A percentile compares a stretch with the other conserved stretches of the same genome.
phyloP scores from a whole-genome alignment of 2,888 invertebrate genomes.

The Sarcophaga variegata region DNA sequence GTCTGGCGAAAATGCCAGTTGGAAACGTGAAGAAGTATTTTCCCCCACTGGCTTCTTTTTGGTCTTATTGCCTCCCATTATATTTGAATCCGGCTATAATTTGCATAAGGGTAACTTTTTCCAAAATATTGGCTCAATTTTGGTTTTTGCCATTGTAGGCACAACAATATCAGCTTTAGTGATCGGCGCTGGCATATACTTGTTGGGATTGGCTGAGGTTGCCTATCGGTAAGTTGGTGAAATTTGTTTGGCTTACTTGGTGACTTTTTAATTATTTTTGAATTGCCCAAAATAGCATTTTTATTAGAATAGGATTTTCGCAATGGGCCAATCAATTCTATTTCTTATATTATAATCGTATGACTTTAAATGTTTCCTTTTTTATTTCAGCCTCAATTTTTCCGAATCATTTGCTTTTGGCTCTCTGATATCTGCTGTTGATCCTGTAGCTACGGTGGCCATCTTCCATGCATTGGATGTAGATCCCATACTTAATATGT shows the following conservation, averaged over 20 bases:
- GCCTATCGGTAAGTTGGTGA: slow-evolving; percentile 86
- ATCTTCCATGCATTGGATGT: slow-evolving; percentile 99
- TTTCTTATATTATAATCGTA: not conserved
- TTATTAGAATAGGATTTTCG: too few relatives aligned
- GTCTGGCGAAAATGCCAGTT: slow-evolving; percentile 93
- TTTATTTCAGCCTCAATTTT: slow-evolving; percentile 90
- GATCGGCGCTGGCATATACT: slow-evolving; percentile 97
- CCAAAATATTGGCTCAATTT: slow-evolving; percentile 99
- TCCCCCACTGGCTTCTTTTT: slow-evolving; percentile 99
- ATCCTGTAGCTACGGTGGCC: slow-evolving; percentile 99
- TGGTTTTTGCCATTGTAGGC: slow-evolving; percentile 98
- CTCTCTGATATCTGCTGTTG: slow-evolving; percentile 97
- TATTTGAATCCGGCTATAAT: slow-evolving; percentile 99
- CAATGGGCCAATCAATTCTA: not conserved
- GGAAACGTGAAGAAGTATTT: slow-evolving; percentile 98
- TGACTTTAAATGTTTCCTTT: not conserved
- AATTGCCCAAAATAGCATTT: too few relatives aligned
- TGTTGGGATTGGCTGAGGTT: slow-evolving; percentile 94
- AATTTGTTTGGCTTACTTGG: not conserved
- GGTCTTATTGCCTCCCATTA: slow-evolving; percentile 97
- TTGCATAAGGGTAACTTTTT: slow-evolving; percentile 98
- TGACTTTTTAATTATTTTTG: too few relatives aligned
- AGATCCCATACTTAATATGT: slow-evolving; percentile 99
- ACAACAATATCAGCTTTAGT: slow-evolving; percentile 98
- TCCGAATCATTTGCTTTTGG: slow-evolving; percentile 99